Conservation (phyloP, 23 tunicate species). For the Halocynthia roretzi region DNA sequence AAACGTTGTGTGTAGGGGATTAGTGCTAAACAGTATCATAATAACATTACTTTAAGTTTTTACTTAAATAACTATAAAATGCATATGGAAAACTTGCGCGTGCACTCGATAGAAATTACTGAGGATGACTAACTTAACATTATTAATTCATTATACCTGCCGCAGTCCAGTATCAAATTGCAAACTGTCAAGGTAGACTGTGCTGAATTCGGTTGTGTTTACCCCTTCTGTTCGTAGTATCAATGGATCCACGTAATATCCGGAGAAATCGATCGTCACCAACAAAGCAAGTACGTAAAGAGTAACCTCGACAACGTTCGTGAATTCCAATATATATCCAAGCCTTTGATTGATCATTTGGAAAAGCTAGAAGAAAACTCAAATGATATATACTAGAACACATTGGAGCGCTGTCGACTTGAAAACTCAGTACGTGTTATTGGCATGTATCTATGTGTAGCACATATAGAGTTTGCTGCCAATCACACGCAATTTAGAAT, state of each 20-base stretch:
- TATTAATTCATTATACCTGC: conserved; percentile 38
- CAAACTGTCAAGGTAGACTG: conserved; percentile 19
- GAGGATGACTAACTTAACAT: too few relatives aligned
- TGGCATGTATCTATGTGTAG: background rate
- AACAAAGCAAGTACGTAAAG: conserved; percentile 62
- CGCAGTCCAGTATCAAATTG: conserved; percentile 80
- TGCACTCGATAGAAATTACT: too few relatives aligned
- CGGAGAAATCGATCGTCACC: conserved; percentile 40
- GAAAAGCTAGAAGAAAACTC: conserved; percentile 27
- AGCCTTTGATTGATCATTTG: conserved; percentile 57
- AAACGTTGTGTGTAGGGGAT: too few relatives aligned
- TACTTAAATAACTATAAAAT: too few relatives aligned
- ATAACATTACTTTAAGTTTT: too few relatives aligned
- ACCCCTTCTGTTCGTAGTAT: conserved; percentile 22
- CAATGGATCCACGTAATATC: conserved; percentile 30
- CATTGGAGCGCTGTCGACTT: background rate
- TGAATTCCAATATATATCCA: conserved; percentile 44
- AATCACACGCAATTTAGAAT: too few relatives aligned
- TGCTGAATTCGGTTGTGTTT: background rate
- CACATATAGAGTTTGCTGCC: too few relatives aligned
- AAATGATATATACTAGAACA: background rate
- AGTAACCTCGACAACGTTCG: conserved; percentile 67
- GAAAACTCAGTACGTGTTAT: background rate
- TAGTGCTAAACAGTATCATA: too few relatives aligned
- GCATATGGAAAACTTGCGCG: too few relatives aligned